A percentile compares a stretch with the other conserved stretches of the same genome.
Conservation (phyloP, 2,113 vertebrate genomes). For the Passerina amoena region DNA sequence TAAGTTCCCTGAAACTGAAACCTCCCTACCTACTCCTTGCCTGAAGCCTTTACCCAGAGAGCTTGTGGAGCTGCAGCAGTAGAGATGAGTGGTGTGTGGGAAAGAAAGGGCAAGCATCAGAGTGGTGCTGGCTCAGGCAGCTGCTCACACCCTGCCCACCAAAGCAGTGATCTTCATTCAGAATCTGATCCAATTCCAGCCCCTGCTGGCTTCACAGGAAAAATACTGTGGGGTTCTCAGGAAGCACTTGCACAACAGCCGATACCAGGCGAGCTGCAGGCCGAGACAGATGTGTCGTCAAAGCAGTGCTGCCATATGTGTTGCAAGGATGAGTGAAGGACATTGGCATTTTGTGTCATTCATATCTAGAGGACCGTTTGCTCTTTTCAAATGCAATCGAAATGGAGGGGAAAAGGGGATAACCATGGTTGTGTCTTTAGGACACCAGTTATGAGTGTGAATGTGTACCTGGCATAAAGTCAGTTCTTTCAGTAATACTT, state of each 20-base stretch:
- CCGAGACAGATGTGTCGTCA: not conserved
- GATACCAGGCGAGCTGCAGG: not conserved
- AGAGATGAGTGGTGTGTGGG: not conserved
- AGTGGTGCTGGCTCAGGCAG: rapidly evolving
- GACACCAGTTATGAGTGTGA: not conserved
- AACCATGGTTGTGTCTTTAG: not conserved
- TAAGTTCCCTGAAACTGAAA: not conserved
- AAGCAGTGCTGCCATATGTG: not conserved
- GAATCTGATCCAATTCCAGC: not conserved
- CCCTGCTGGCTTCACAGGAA: not conserved
- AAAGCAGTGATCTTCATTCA: not conserved
- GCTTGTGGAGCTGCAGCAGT: not conserved
- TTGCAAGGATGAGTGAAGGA: not conserved
- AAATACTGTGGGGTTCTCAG: not conserved
- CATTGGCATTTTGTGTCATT: not conserved
- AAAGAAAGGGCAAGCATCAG: rapidly evolving
- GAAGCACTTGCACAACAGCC: not conserved
- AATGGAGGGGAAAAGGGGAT: not conserved
- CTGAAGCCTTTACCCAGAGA: not conserved
- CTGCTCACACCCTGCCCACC: not conserved
- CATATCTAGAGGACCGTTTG: not conserved
- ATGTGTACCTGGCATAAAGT: not conserved
- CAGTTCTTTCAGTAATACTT: not conserved
- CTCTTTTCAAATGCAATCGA: not conserved
- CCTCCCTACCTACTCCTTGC: not conserved